These are phyloP conservation scores for Chalcosyrphus nemorum DNA, from an alignment of 2,888 invertebrate genomes.

Conservation along the genomic window DNA sequence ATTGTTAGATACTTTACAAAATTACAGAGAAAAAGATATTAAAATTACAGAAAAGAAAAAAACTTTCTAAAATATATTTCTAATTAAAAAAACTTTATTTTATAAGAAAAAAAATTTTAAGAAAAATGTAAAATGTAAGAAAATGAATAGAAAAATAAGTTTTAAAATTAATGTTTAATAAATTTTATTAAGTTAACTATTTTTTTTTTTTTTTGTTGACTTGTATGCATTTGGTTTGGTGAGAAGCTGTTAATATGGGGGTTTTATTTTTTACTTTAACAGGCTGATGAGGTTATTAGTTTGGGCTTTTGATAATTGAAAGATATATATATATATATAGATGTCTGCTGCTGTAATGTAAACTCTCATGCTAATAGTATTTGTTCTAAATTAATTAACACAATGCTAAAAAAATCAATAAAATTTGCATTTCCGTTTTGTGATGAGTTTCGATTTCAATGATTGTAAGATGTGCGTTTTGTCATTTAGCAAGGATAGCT, in stretches of 20 bases:
- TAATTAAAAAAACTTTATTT: background rate
- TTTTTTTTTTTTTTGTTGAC: constrained; percentile 47
- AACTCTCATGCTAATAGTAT: constrained; percentile 65
- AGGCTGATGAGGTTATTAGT: constrained; percentile 43
- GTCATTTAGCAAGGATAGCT: background rate
- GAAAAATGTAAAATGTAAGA: constrained; percentile 21
- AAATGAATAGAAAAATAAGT: constrained; percentile 7
- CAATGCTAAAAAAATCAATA: constrained; percentile 54
- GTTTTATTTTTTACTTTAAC: constrained; percentile 39
- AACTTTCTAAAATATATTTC: constrained; percentile 2
- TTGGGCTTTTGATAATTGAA: constrained; percentile 32
- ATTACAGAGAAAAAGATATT: constrained; percentile 12
- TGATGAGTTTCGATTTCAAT: background rate
- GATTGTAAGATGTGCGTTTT: background rate
- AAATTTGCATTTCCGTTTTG: constrained; percentile 7
- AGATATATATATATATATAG: background rate
- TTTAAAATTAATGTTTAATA: constrained; percentile 16
- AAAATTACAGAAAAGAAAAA: background rate
- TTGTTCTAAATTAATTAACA: constrained; percentile 45
- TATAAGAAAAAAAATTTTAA: constrained; percentile 11
- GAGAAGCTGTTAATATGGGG: constrained; percentile 55
- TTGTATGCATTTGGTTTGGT: constrained; percentile 62
- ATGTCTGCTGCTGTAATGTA: constrained; percentile 52
- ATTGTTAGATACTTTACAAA: constrained; percentile 27
- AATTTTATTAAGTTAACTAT: constrained; percentile 26